Evolutionary conservation across 2,113 vertebrate genomes (phyloP).

Genomic region (Notothenia coriiceps): DNA sequence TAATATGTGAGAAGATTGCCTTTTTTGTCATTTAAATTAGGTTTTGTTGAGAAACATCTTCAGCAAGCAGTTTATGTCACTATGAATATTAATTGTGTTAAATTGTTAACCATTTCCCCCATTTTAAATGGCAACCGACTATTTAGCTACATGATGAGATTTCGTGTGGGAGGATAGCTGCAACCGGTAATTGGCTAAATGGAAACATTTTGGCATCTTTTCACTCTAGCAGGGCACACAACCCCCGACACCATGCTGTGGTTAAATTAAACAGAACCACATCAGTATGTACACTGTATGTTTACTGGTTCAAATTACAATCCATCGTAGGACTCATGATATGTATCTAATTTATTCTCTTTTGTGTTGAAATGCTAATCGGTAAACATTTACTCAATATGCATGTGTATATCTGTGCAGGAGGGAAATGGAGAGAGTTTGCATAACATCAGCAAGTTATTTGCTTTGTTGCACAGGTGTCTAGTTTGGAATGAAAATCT

Average conservation of each 20-base stretch:
- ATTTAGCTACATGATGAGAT: not conserved
- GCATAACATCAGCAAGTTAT: conserved; percentile 58
- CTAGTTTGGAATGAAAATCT: conserved; percentile 66
- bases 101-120: not conserved
- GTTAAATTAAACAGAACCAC: conserved; percentile 31
- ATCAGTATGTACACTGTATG: conserved; percentile 8
- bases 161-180: not conserved
- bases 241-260: conserved; percentile 21
- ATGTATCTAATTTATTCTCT: conserved; percentile 55
- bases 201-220: conserved; percentile 32
- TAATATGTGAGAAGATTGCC: no score
- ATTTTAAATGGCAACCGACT: not conserved
- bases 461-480: conserved; percentile 66
- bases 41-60: not conserved
- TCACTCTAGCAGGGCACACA: conserved; percentile 34
- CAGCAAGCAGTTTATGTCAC: not conserved
- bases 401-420: conserved; percentile 53
- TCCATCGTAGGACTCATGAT: conserved; percentile 57
- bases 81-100: conserved; percentile 4
- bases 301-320: conserved; percentile 42
- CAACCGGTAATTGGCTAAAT: not conserved
- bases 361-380: conserved; percentile 67
- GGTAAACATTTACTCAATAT: conserved; percentile 67
- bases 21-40: not conserved
- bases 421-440: conserved; percentile 31